Percentiles rank a stretch among this genome's conserved stretches.
phyloP scores from a whole-genome alignment of 2,113 vertebrate species.

The Chaetura pelagica region DNA sequence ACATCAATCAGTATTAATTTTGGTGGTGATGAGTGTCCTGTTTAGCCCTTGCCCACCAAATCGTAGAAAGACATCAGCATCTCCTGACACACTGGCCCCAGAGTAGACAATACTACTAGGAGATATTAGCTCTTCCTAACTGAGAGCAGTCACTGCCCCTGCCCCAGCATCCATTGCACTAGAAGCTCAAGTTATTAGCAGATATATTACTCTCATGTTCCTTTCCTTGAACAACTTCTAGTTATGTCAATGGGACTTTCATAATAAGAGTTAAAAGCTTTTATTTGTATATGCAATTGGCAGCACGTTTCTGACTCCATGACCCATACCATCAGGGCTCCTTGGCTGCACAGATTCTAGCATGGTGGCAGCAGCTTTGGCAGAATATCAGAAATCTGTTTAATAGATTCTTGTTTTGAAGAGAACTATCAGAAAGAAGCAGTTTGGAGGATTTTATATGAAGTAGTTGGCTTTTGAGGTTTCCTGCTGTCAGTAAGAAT shows the following conservation, averaged over 20 bases:
- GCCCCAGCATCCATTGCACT: not conserved
- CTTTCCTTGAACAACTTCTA: not conserved
- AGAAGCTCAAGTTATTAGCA: not conserved
- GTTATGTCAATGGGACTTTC: not conserved
- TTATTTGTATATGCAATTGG: slow-evolving; percentile 42
- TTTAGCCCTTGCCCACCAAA: not conserved
- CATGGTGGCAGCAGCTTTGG: slow-evolving; percentile 33
- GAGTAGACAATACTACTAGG: not conserved
- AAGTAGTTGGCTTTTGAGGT: not conserved
- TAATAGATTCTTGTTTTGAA: slow-evolving; percentile 46
- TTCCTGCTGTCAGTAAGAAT: not conserved
- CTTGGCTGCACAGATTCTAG: not conserved
- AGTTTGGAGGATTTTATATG: not conserved
- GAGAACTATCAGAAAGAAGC: not conserved
- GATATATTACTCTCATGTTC: not conserved
- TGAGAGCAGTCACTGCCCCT: not conserved
- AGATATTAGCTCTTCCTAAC: not conserved
- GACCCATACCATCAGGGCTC: not conserved
- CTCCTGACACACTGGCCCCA: not conserved
- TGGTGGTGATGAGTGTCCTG: not conserved
- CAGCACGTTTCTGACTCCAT: slow-evolving; percentile 21
- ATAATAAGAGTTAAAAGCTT: slow-evolving; percentile 40
- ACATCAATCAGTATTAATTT: not conserved
- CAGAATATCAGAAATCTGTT: not conserved
- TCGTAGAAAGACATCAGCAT: not conserved